These are phyloP conservation scores for Myzus persicae DNA, from an alignment of 1,140 invertebrate genomes.

Conservation along the genomic window DNA sequence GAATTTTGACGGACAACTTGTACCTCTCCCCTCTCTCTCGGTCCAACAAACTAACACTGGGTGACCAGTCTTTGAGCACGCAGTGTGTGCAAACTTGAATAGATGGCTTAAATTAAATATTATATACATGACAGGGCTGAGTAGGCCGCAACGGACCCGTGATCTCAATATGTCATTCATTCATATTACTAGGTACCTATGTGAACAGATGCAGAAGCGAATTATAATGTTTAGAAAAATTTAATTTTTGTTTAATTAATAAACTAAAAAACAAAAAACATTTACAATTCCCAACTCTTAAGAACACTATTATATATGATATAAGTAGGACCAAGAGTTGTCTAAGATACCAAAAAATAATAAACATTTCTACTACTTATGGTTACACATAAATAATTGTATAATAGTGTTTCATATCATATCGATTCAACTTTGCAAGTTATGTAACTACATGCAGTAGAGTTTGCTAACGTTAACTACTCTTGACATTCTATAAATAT, in stretches of 20 bases:
- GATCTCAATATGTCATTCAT: no score
- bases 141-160: not conserved
- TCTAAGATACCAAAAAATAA: not conserved
- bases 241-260: no score
- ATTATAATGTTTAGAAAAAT: no score
- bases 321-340: not conserved
- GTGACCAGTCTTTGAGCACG: no score
- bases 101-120: no score
- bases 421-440: not conserved
- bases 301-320: not conserved
- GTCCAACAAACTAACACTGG: not conserved
- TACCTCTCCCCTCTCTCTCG: not conserved
- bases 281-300: not conserved
- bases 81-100: not conserved
- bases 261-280: not conserved
- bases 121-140: not conserved
- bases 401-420: not conserved
- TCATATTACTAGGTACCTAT: no score
- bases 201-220: not conserved
- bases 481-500: not conserved
- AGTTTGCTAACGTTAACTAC: not conserved
- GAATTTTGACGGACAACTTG: not conserved
- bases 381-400: not conserved
- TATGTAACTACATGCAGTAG: not conserved
- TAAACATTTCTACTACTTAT: not conserved